Evolutionary conservation across 2,113 vertebrate species (phyloP), one percentile per base, ranked within the genome.

Genomic region (Oenanthe melanoleuca): DNA sequence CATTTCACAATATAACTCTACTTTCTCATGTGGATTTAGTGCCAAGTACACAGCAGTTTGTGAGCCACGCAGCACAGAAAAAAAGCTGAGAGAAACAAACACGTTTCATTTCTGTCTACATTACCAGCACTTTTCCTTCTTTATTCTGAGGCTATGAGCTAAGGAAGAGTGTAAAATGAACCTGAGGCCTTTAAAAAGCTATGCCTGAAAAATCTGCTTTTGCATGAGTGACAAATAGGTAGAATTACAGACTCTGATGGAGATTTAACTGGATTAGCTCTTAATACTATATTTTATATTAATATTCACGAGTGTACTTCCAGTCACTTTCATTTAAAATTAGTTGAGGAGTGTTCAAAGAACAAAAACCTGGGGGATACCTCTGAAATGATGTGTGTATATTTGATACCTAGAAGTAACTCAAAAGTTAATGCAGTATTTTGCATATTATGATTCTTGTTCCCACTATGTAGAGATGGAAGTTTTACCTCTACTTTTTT

Each of bases 1-100:
- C 96, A 95, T 95, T 85, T 97, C 91, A 80, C 89, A 93, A 92
- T 88, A 38, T 71, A 93, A 96, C 84, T 95, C 91, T 55, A 92
- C 69, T 97, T 96, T 80, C 89, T 97, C 73, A 77, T 81, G 89
- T 89, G 86, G 91, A 91, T 80, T 55, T 86, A 67, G 74, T 72
- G 78, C 81, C 71, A 84, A 80, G 61, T 26, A 88, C 82, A 63
- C 75, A 93, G 88, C 94, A 52, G 60, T 95, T 93, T 88, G 70
- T 65, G 91, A 87, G 50, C 50, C 63, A 50, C 42, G 24, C 83
- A n/a, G 45, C 6, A 77, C 0, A 49, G 83, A 60, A 94, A 84
- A 84, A 89, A 64, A 93, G 42, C 59, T 88, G 73, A 77, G 85
- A 86, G 59, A 94, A 94, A 86, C 86, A 82, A 74, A 93, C 60